A percentile compares a stretch with the other conserved stretches of the same genome.
Conservation (phyloP, 2,797 vertebrate species). For the Anas bernieri region DNA sequence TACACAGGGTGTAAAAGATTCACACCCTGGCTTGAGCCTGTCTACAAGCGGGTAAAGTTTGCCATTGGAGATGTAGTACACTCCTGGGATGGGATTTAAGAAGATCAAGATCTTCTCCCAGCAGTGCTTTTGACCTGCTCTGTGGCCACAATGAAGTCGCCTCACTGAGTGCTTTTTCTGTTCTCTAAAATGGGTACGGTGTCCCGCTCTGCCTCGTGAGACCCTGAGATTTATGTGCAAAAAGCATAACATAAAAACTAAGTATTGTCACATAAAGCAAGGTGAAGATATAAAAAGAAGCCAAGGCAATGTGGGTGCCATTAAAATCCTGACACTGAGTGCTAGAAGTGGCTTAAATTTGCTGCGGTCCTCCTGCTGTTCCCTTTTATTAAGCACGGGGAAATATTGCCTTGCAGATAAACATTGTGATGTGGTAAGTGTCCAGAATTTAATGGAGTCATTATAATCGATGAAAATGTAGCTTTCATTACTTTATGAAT, state of each 20-base stretch:
- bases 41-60: background rate
- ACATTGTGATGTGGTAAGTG: constrained; percentile 10
- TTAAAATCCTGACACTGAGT: constrained; percentile 11
- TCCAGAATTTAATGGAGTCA: constrained; percentile 30
- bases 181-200: background rate
- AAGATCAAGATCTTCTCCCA: background rate
- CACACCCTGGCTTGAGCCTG: background rate
- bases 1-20: background rate
- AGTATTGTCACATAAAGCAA: background rate
- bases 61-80: background rate
- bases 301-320: background rate
- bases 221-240: background rate
- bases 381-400: background rate
- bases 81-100: background rate
- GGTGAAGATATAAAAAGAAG: background rate
- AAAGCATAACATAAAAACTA: background rate
- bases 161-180: background rate
- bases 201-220: background rate
- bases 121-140: background rate
- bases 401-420: constrained; percentile 43
- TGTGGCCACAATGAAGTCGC: background rate
- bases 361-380: background rate
- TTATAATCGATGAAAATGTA: constrained; percentile 47
- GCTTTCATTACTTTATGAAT: constrained; percentile 57
- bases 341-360: constrained; percentile 13